phyloP scores from a whole-genome alignment of 1,140 invertebrate genomes.

The Ceratitis capitata region DNA sequence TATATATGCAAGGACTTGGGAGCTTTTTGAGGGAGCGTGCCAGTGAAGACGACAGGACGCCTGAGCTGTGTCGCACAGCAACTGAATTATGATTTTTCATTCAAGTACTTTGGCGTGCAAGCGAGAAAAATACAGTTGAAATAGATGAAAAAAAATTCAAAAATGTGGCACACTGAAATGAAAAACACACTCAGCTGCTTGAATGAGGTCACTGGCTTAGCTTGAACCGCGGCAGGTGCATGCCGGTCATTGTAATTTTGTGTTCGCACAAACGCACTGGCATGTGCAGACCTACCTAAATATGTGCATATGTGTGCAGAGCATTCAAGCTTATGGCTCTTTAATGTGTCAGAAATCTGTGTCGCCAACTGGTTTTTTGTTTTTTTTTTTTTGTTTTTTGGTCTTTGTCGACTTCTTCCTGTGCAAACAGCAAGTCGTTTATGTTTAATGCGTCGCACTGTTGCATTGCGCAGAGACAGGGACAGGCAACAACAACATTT shows the following conservation, averaged over 20 bases:
- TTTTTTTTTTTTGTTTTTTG: not conserved
- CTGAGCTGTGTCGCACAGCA: not conserved
- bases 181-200: not conserved
- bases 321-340: not conserved
- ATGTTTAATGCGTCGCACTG: not conserved
- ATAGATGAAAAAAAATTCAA: too few relatives aligned
- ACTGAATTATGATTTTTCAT: conserved; percentile 22
- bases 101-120: not conserved
- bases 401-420: not conserved
- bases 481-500: not conserved
- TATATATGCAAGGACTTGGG: not conserved
- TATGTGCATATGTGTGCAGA: not conserved
- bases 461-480: not conserved
- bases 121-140: too few relatives aligned
- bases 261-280: not conserved
- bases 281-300: too few relatives aligned
- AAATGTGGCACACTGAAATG: too few relatives aligned
- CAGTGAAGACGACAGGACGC: not conserved
- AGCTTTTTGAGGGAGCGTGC: not conserved
- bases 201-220: conserved; percentile 16
- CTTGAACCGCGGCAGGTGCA: not conserved
- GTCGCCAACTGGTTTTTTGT: not conserved
- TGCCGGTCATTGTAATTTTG: not conserved
- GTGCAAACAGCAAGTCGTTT: not conserved
- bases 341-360: conserved; percentile 23